These are phyloP conservation scores for Cliona cf. orientalis DNA, from an alignment of 37 sponge, comb jelly and placozoan species.

Conservation along the genomic window DNA sequence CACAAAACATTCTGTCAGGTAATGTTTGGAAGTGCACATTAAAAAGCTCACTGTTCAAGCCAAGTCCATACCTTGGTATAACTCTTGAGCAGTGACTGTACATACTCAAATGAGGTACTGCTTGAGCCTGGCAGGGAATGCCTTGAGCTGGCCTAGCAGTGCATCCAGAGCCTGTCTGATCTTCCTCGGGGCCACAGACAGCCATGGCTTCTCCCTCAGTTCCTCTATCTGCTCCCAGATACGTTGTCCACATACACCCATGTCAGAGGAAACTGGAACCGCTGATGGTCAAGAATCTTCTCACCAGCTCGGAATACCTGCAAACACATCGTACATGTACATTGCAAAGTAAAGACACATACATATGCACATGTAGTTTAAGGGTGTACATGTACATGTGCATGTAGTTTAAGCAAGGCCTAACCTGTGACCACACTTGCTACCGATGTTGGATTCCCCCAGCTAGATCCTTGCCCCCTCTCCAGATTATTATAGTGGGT, in stretches of 20 bases:
- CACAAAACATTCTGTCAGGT: too few species aligned
- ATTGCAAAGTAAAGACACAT: too few species aligned
- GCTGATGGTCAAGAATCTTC: constrained; percentile 91
- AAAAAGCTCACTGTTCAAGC: too few species aligned
- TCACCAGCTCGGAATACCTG: constrained; percentile 89
- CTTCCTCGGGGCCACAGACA: constrained; percentile 94
- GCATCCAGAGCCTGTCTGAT: constrained; percentile 81
- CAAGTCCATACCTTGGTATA: constrained; percentile 94
- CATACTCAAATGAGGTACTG: constrained; percentile 92
- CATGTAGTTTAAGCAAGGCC: too few species aligned
- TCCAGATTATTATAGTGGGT: too few species aligned
- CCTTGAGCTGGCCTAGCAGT: constrained; percentile 81
- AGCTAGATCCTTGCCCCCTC: too few species aligned
- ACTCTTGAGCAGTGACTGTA: constrained; percentile 72
- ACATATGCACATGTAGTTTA: too few species aligned
- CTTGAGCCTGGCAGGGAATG: constrained; percentile 87
- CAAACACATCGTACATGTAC: background rate
- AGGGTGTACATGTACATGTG: too few species aligned
- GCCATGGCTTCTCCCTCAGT: constrained; percentile 95
- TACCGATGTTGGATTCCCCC: too few species aligned
- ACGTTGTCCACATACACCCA: constrained; percentile 95
- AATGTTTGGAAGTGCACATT: too few species aligned
- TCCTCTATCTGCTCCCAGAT: constrained; percentile 95
- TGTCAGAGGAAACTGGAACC: constrained; percentile 92
- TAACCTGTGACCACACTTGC: too few species aligned